Percentiles rank a stretch among this genome's conserved stretches.
Conservation (phyloP, 2,113 vertebrate genomes). For the Rhombomys opimus region DNA sequence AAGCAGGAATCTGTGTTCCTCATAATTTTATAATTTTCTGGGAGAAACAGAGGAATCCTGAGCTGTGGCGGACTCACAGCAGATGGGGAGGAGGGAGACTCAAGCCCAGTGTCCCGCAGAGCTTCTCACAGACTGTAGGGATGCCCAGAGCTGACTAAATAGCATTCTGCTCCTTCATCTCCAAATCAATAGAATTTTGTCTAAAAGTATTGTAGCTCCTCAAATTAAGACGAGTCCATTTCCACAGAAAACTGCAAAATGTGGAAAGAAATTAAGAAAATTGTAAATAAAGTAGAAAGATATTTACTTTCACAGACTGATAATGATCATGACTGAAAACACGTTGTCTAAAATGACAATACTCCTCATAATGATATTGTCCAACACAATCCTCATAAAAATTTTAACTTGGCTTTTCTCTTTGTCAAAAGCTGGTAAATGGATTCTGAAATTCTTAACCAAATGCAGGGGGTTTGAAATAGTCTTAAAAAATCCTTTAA, state of each 20-base stretch:
- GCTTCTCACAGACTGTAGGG: not conserved
- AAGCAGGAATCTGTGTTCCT: not conserved
- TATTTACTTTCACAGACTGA: not conserved
- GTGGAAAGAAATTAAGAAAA: not conserved
- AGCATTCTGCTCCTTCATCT: not conserved
- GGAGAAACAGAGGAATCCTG: not conserved
- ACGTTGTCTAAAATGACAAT: not conserved
- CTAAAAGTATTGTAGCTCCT: not conserved
- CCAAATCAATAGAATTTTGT: not conserved
- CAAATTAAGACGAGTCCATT: not conserved
- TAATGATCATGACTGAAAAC: not conserved
- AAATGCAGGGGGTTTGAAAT: not conserved
- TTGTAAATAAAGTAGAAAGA: not conserved
- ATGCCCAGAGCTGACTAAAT: not conserved
- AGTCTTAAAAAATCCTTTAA: not conserved
- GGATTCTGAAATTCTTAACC: conserved; percentile 4
- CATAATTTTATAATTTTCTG: not conserved
- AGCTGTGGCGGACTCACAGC: not conserved
- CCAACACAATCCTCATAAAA: not conserved
- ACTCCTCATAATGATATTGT: not conserved
- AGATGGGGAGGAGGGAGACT: not conserved
- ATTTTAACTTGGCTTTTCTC: not conserved
- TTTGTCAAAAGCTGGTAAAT: not conserved
- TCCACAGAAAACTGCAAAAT: not conserved
- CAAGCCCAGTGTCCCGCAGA: not conserved